A percentile compares a stretch with the other conserved stretches of the same genome.
Conservation (phyloP, 2,797 vertebrate species). For the Takifugu rubripes region DNA sequence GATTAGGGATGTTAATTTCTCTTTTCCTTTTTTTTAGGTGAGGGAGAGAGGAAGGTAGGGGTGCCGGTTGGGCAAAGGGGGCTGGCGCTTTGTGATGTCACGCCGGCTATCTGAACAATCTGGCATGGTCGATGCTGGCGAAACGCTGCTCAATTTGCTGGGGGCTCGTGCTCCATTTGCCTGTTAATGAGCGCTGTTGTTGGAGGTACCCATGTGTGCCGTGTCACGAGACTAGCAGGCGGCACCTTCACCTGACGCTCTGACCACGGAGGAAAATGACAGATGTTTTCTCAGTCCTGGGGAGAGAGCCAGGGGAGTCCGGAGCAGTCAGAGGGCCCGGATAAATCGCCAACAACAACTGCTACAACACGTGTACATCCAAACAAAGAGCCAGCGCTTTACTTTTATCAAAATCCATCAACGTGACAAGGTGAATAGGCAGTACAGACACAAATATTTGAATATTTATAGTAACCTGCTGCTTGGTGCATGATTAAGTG, state of each 20-base stretch:
- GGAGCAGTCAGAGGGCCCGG: conserved; percentile 59
- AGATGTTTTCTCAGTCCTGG: conserved; percentile 75
- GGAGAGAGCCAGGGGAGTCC: conserved; percentile 61
- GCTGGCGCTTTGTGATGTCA: conserved; percentile 75
- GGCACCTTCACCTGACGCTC: conserved; percentile 77
- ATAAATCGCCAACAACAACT: conserved; percentile 59
- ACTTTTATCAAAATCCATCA: conserved; percentile 16
- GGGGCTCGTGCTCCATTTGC: conserved; percentile 76
- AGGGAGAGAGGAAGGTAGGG: conserved; percentile 2
- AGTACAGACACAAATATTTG: not conserved
- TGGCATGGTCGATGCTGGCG: conserved; percentile 68
- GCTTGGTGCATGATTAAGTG: conserved; percentile 31
- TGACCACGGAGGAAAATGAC: conserved; percentile 74
- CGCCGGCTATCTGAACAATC: conserved; percentile 73
- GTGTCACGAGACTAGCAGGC: conserved; percentile 72
- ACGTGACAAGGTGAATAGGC: conserved; percentile 2
- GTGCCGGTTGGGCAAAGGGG: conserved; percentile 29
- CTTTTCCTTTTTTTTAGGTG: conserved; percentile 17
- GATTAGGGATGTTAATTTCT: conserved; percentile 78
- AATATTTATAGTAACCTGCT: not conserved
- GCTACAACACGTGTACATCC: conserved; percentile 64
- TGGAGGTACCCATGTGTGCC: conserved; percentile 79
- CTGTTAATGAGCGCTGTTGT: conserved; percentile 81
- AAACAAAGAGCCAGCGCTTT: conserved; percentile 44
- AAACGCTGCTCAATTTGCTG: conserved; percentile 74